These are phyloP conservation scores for Neosilurus mollespiculum DNA, from an alignment of 2,797 vertebrate species.

Conservation along the genomic window DNA sequence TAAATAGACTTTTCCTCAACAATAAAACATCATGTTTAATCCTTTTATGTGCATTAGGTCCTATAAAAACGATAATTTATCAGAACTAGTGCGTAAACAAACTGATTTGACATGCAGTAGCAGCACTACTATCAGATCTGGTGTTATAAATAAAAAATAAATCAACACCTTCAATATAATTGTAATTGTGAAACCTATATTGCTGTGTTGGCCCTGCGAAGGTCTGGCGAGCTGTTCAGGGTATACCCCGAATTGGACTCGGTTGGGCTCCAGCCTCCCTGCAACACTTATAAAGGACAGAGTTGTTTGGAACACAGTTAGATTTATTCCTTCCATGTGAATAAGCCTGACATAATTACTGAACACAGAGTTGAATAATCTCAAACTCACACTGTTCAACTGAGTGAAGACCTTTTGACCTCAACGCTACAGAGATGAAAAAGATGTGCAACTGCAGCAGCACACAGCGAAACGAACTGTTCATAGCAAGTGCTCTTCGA, in stretches of 20 bases:
- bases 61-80: not conserved
- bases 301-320: no score
- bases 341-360: not conserved
- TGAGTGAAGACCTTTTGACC: not conserved
- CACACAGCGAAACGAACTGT: not conserved
- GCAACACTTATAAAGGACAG: no score
- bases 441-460: not conserved
- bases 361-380: not conserved
- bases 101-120: not conserved
- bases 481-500: not conserved
- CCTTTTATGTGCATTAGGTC: not conserved
- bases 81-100: no score
- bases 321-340: no score
- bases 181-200: not conserved
- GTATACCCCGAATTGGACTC: no score
- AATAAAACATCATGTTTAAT: not conserved
- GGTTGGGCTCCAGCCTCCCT: no score
- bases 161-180: not conserved
- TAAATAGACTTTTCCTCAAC: not conserved
- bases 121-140: not conserved
- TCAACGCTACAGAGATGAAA: not conserved
- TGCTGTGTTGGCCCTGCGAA: not conserved
- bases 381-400: not conserved
- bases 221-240: no score
- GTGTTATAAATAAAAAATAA: not conserved